These are phyloP conservation scores for Crocodylus rhombifer DNA, from an alignment of 2,797 vertebrate genomes.

Conservation along the genomic window DNA sequence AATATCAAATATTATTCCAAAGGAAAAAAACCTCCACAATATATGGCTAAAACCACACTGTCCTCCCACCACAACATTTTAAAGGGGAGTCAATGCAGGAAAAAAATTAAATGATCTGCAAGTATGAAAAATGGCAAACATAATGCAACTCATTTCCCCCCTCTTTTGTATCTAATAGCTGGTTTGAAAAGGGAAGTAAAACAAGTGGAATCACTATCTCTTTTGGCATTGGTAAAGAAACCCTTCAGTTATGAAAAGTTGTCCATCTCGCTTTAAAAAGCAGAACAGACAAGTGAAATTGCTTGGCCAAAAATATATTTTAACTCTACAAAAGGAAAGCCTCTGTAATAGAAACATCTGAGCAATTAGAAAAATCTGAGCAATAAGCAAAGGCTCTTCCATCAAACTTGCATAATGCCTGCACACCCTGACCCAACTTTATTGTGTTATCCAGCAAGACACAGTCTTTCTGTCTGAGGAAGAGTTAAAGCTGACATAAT, in stretches of 20 bases:
- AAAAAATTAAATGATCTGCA: background rate
- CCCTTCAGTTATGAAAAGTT: background rate
- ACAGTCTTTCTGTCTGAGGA: background rate
- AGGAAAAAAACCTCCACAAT: background rate
- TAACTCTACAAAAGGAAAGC: conserved; percentile 6
- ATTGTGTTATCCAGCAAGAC: background rate
- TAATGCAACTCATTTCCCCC: too few species aligned
- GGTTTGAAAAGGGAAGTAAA: background rate
- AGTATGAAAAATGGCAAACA: background rate
- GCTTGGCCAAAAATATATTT: background rate
- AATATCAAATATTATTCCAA: background rate
- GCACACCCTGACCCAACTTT: background rate
- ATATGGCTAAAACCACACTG: background rate
- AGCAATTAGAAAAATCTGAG: background rate
- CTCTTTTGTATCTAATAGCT: too few species aligned
- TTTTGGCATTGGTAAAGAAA: background rate
- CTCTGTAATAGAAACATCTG: background rate
- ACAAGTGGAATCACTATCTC: background rate
- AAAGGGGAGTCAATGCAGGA: conserved; percentile 2
- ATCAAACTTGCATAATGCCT: background rate
- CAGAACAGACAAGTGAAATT: background rate
- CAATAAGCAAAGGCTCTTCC: too few species aligned
- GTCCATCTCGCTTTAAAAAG: background rate
- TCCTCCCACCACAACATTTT: background rate
- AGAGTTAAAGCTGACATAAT: background rate